These are phyloP conservation scores for Drosophila prosaltans DNA, from an alignment of 1,140 invertebrate species.

Conservation along the genomic window DNA sequence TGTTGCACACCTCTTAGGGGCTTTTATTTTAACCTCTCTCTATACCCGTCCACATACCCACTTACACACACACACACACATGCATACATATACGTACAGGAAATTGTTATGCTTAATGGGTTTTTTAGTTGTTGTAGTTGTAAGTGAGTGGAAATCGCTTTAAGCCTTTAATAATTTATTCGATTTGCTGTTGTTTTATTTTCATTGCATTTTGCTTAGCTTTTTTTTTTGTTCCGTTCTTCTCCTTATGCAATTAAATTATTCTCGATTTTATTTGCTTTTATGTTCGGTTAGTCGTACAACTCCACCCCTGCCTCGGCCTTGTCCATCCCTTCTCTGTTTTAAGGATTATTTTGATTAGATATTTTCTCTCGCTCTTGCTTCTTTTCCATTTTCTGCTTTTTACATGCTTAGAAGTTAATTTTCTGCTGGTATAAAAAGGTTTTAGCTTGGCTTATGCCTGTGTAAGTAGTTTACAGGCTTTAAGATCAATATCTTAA, in stretches of 20 bases:
- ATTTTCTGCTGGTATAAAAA: slow-evolving; percentile 22
- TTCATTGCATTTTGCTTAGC: slow-evolving; percentile 8
- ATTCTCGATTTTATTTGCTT: slow-evolving; percentile 21
- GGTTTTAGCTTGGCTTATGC: slow-evolving; percentile 39
- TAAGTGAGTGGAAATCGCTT: slow-evolving; percentile 16
- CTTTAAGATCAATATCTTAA: slow-evolving; percentile 50
- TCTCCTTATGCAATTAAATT: slow-evolving; percentile 31
- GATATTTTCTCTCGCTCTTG: slow-evolving; percentile 19
- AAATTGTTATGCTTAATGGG: slow-evolving; percentile 70
- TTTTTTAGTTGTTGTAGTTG: slow-evolving; percentile 44
- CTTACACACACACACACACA: slow-evolving; percentile 9
- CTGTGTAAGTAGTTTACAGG: slow-evolving; percentile 35
- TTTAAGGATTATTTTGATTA: slow-evolving; percentile 25
- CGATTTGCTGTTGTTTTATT: slow-evolving; percentile 20
- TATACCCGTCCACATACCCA: slow-evolving; percentile 30
- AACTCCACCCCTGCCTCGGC: not conserved
- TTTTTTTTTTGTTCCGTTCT: slow-evolving; percentile 9
- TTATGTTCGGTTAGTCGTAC: slow-evolving; percentile 14
- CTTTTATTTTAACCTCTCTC: slow-evolving; percentile 26
- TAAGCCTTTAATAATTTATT: slow-evolving; percentile 55
- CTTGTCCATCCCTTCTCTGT: not conserved
- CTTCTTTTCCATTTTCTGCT: slow-evolving; percentile 11
- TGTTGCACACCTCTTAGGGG: slow-evolving; percentile 46
- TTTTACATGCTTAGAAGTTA: slow-evolving; percentile 18
- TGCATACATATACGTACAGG: slow-evolving; percentile 30